Evolutionary conservation across 1,140 invertebrate genomes (phyloP), one percentile per base, ranked within the genome.

Genomic region (Cotesia vestalis): DNA sequence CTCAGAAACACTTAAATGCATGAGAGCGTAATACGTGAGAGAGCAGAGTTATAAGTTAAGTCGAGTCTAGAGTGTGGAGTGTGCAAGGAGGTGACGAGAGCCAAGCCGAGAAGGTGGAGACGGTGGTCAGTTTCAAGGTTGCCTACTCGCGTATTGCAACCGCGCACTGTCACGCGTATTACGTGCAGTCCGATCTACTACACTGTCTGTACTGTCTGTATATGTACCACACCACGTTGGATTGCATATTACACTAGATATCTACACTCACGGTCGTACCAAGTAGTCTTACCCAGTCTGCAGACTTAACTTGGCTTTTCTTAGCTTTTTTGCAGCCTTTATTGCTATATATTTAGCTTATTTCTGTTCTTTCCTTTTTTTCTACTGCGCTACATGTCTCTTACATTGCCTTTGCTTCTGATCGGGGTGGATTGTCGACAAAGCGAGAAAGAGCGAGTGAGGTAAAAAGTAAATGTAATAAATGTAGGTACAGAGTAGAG

Each of bases 41-140:
- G 71, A 63, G 72, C 61, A 67, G 66, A 68, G 67, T 27, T 60
- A 72, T 66, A 68, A 63, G 27, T 3, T 27, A 27, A 27, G 27
- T 27, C 1, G 27, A 1, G 27, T 27, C 1, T 27, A 27, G 27
- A 27, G 62, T 40, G 59, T 53, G 51, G 63, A 59, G 55, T 64
- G 76, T 72, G 27, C 27, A 27, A 27, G 71, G 71, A 79, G 71
- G 72, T 75, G 76, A 78, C 72, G 75, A 71, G 69, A 78, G 71
- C 78, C 68, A 71, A 74, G 75, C 76, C 69, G 75, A 71, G 69
- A 78, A 68, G 76, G 67, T 77, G 71, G 77, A 75, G 55, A 73
- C 74, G 74, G 73, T 78, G 70, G 67, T 63, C 68, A 72, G 73
- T 77, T 80, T 80, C 79, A 80, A 80, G 79, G 79, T 80, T 78